These are phyloP conservation scores for Diprion similis DNA, from an alignment of 1,140 invertebrate species.

Conservation along the genomic window DNA sequence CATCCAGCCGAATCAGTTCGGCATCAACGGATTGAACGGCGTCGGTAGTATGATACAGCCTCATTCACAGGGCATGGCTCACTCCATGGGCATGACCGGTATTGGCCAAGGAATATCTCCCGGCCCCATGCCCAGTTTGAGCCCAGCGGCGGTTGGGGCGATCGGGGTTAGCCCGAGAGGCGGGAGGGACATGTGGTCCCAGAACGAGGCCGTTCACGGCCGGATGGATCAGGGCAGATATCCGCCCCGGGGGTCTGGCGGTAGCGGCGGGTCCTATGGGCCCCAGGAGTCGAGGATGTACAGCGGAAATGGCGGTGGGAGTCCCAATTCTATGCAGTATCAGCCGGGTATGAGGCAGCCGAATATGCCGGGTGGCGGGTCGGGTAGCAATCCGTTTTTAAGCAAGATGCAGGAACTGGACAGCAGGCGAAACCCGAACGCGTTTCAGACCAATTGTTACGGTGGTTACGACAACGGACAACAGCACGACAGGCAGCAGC, in stretches of 20 bases:
- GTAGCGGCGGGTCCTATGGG: slow-evolving; percentile 28
- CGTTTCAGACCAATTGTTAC: slow-evolving; percentile 58
- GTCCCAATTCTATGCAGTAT: slow-evolving; percentile 32
- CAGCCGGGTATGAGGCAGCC: slow-evolving; percentile 30
- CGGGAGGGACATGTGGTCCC: slow-evolving; percentile 36
- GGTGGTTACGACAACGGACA: slow-evolving; percentile 8
- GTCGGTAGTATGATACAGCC: slow-evolving; percentile 45
- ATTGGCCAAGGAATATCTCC: background rate
- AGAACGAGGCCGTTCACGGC: slow-evolving; percentile 26
- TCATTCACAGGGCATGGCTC: slow-evolving; percentile 28
- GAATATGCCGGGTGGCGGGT: background rate
- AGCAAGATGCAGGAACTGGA: slow-evolving; percentile 64
- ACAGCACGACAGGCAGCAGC: slow-evolving; percentile 16
- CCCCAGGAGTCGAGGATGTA: slow-evolving; percentile 36
- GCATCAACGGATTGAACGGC: slow-evolving; percentile 51
- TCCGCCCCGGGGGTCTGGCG: background rate
- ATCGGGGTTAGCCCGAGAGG: slow-evolving; percentile 30
- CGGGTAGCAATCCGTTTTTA: slow-evolving; percentile 32
- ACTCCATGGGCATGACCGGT: slow-evolving; percentile 14
- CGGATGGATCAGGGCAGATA: slow-evolving; percentile 30
- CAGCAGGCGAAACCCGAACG: slow-evolving; percentile 67
- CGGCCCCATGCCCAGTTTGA: slow-evolving; percentile 26
- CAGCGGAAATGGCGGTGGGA: slow-evolving; percentile 17
- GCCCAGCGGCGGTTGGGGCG: background rate
- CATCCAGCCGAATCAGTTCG: slow-evolving; percentile 45